Evolutionary conservation across 2,113 vertebrate species (phyloP).

Genomic region (Irena cyanogastra): DNA sequence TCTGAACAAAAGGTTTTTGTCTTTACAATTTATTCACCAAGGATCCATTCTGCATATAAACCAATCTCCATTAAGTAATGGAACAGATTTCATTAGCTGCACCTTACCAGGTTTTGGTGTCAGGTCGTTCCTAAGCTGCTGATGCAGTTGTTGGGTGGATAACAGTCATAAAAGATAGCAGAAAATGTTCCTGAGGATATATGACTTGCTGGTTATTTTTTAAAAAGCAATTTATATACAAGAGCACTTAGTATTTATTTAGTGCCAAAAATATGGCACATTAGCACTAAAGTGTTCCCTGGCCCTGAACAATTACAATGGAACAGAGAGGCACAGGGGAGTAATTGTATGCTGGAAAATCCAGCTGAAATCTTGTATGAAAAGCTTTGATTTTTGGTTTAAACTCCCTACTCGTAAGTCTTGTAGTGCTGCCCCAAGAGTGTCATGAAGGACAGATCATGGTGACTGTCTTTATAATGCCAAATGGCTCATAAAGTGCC

Average conservation of each 20-base stretch:
- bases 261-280: not conserved
- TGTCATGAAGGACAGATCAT: not conserved
- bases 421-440: not conserved
- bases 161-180: not conserved
- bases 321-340: not conserved
- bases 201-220: not conserved
- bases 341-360: not conserved
- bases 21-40: not conserved
- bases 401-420: not conserved
- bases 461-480: constrained; percentile 10
- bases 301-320: not conserved
- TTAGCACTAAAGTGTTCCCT: not conserved
- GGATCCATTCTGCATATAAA: not conserved
- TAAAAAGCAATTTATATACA: not conserved
- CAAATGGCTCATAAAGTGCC: not conserved
- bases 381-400: not conserved
- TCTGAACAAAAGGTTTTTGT: not conserved
- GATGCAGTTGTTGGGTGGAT: not conserved
- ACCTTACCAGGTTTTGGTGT: not conserved
- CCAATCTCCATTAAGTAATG: not conserved
- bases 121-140: not conserved
- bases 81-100: not conserved
- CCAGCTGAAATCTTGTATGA: not conserved
- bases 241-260: not conserved
- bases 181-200: not conserved